Evolutionary conservation across 2,888 invertebrate genomes (phyloP), one percentile per base, ranked within the genome.

Genomic region (Melikaiella ostensackeni): DNA sequence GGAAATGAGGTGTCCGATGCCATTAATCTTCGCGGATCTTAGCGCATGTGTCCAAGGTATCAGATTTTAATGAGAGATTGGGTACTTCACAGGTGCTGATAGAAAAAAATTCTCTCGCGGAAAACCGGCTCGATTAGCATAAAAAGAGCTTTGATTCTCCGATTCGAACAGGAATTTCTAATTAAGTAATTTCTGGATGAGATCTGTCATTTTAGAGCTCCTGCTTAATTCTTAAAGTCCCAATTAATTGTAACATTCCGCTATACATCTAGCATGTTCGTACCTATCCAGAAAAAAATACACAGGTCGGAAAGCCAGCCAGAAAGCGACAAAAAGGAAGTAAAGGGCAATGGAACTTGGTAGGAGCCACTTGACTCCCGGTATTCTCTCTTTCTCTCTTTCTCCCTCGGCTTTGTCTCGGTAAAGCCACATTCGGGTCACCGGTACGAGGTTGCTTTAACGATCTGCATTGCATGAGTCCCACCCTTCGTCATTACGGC

Each of bases 391-490:
- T 46, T 70, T 70, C 70, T 57, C 63, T 75, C 46, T 46, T 46
- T 46, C 66, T 57, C 50, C n/a, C 64, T 27, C 59, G 59, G 59
- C 84, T 86, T 82, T 86, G 84, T 84, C 85, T 83, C 81, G 81
- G 80, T 79, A 82, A 50, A 83, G 83, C 84, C 84, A 80, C 86
- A 86, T 87, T 84, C 83, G 80, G 87, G 86, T 89, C 86, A 85
- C 83, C 84, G 79, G 82, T 78, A 81, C 81, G 82, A 81, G 82
- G 82, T 77, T 81, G 83, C 84, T 85, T 86, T 84, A 86, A 86
- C 86, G 85, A 88, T 88, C 84, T 84, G 87, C 85, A 86, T 88
- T 85, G 81, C 87, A 86, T 81, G 85, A 86, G 83, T 80, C 79
- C 62, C 78, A 66, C 78, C 79, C 77, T 64, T 55, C 27, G 13